A percentile compares a stretch with the other conserved stretches of the same genome.
phyloP scores from a whole-genome alignment of 1,140 invertebrate genomes.

The Cyphomyrmex costatus region DNA sequence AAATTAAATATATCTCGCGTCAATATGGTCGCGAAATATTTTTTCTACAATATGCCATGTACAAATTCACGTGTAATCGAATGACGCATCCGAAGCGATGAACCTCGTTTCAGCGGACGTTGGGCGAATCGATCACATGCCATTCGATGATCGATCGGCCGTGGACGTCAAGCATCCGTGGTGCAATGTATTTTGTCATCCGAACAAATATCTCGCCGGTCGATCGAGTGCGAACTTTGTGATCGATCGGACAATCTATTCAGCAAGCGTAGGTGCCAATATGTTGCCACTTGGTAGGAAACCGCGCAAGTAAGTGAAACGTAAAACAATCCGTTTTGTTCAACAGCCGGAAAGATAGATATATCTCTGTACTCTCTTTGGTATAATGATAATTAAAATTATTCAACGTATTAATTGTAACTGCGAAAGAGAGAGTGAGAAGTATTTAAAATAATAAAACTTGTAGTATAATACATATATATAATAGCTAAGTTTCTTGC shows the following conservation, averaged over 20 bases:
- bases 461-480: background rate
- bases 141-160: constrained; percentile 73
- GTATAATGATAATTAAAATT: constrained; percentile 12
- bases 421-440: background rate
- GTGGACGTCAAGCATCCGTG: constrained; percentile 67
- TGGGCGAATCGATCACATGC: constrained; percentile 72
- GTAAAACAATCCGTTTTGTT: constrained; percentile 71
- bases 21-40: constrained; percentile 37
- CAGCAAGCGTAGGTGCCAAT: constrained; percentile 74
- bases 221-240: constrained; percentile 74
- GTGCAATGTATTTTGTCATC: constrained; percentile 73
- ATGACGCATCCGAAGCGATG: constrained; percentile 57
- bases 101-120: constrained; percentile 67
- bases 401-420: background rate
- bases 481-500: background rate
- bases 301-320: constrained; percentile 54
- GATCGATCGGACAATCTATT: constrained; percentile 78
- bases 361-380: constrained; percentile 34
- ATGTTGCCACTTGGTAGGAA: constrained; percentile 72
- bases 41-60: constrained; percentile 62
- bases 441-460: background rate
- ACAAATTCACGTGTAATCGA: constrained; percentile 69
- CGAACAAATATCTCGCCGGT: constrained; percentile 75
- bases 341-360: constrained; percentile 65
- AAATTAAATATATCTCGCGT: constrained; percentile 38